phyloP scores from a whole-genome alignment of 2,113 vertebrate genomes.

The Scomber japonicus region DNA sequence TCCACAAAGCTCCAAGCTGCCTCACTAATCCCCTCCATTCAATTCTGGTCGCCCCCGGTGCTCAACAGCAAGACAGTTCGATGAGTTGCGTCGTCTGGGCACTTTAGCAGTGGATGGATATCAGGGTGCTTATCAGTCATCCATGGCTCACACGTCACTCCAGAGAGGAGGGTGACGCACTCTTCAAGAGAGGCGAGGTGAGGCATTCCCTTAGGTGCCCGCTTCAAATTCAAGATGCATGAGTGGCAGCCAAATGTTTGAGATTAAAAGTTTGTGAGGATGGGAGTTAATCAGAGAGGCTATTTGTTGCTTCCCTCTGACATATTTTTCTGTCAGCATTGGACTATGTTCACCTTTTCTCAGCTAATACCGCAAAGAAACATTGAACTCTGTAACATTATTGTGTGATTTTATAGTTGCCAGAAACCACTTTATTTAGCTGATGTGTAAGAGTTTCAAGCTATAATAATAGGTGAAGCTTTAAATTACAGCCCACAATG shows the following conservation, averaged over 20 bases:
- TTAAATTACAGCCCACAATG: no score
- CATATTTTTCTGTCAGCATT: neutral
- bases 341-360: neutral
- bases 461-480: no score
- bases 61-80: slow-evolving; percentile 30
- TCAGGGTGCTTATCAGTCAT: slow-evolving; percentile 60
- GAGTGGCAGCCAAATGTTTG: slow-evolving; percentile 32
- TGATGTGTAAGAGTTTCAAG: no score
- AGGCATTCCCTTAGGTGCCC: slow-evolving; percentile 39
- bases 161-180: slow-evolving; percentile 12
- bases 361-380: neutral
- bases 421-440: no score
- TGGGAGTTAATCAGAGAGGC: slow-evolving; percentile 22
- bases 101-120: slow-evolving; percentile 43
- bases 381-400: no score
- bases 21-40: slow-evolving; percentile 65
- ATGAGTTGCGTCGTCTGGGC: slow-evolving; percentile 26
- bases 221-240: slow-evolving; percentile 53
- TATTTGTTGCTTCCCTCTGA: neutral
- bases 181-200: slow-evolving; percentile 19
- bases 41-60: slow-evolving; percentile 24
- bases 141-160: slow-evolving; percentile 17
- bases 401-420: no score
- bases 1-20: slow-evolving; percentile 40
- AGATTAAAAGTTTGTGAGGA: slow-evolving; percentile 40